Conservation (phyloP, 37 sponge, comb jelly and placozoan species). For the Halichondria panicea region DNA sequence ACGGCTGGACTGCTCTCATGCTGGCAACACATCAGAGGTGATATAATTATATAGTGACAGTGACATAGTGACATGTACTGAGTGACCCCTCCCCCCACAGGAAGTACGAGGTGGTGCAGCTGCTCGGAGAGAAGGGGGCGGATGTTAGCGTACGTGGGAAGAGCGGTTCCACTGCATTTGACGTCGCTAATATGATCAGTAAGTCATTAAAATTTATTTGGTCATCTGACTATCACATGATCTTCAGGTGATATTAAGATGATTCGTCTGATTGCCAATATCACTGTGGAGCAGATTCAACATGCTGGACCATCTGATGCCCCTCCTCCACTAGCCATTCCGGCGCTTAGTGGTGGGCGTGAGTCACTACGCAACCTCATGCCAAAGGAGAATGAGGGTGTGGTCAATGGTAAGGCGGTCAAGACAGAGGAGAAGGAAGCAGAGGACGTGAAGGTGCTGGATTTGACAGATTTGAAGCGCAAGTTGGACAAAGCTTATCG, state of each 20-base stretch:
- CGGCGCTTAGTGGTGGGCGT: not conserved
- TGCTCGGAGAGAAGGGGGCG: slow-evolving; percentile 53
- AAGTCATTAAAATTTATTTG: too few species aligned
- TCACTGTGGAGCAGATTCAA: slow-evolving; percentile 27
- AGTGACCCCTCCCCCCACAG: slow-evolving; percentile 15
- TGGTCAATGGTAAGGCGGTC: not conserved
- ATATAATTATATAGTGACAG: not conserved
- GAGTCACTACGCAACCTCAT: not conserved
- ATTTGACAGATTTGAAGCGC: slow-evolving; percentile 12
- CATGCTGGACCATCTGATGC: slow-evolving; percentile 5
- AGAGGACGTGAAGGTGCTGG: not conserved
- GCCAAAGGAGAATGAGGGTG: not conserved
- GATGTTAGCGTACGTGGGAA: slow-evolving; percentile 63
- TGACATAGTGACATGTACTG: not conserved
- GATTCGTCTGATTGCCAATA: slow-evolving; percentile 46
- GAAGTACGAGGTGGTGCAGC: slow-evolving; percentile 57
- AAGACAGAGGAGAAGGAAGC: not conserved
- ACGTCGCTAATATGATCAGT: slow-evolving; percentile 54
- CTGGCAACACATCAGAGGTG: slow-evolving; percentile 81
- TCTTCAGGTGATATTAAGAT: slow-evolving; percentile 47
- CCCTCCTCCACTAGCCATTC: not conserved
- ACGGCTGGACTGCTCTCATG: slow-evolving; percentile 89
- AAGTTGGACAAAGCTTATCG: slow-evolving; percentile 6
- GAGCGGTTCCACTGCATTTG: slow-evolving; percentile 69
- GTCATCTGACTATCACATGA: not conserved